A percentile compares a stretch with the other conserved stretches of the same genome.
Conservation (phyloP, 2,797 vertebrate genomes). For the Paedocypris micromegethes region DNA sequence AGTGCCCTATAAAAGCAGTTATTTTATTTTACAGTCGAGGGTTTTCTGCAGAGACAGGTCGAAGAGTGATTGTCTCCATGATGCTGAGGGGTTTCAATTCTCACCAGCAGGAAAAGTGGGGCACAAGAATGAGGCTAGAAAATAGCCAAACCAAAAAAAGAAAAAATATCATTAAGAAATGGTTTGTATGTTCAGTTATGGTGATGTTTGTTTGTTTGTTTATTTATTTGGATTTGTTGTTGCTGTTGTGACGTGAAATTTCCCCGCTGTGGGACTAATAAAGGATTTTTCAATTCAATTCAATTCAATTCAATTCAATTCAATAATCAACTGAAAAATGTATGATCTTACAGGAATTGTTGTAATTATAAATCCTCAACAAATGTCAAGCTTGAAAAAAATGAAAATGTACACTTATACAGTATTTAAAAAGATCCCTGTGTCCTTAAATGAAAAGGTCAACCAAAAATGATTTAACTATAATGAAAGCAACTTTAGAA, state of each 20-base stretch:
- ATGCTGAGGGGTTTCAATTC: slow-evolving; percentile 4
- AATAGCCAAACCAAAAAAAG: neutral
- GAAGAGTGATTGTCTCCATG: slow-evolving; percentile 2
- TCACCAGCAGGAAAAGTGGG: slow-evolving; percentile 17
- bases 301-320: too few species aligned
- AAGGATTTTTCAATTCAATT: too few species aligned
- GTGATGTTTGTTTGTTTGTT: too few species aligned
- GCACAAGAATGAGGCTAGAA: slow-evolving; percentile 2
- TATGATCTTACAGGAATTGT: too few species aligned
- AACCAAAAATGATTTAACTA: slow-evolving; percentile 4
- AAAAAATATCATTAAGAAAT: neutral
- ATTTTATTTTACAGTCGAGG: slow-evolving; percentile 5
- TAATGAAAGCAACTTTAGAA: neutral
- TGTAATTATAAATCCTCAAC: too few species aligned
- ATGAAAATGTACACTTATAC: too few species aligned
- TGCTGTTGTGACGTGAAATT: too few species aligned
- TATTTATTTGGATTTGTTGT: too few species aligned
- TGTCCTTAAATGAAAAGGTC: neutral
- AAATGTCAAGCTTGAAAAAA: too few species aligned
- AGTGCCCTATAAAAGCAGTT: neutral
- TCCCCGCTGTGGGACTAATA: too few species aligned
- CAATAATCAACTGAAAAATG: too few species aligned
- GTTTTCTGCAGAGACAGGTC: neutral
- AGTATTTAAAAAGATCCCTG: too few species aligned
- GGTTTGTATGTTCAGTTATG: neutral